Base-by-base conservation (phyloP, 2,888 invertebrate genomes). In the Leptopilina drosophilae region DNA sequence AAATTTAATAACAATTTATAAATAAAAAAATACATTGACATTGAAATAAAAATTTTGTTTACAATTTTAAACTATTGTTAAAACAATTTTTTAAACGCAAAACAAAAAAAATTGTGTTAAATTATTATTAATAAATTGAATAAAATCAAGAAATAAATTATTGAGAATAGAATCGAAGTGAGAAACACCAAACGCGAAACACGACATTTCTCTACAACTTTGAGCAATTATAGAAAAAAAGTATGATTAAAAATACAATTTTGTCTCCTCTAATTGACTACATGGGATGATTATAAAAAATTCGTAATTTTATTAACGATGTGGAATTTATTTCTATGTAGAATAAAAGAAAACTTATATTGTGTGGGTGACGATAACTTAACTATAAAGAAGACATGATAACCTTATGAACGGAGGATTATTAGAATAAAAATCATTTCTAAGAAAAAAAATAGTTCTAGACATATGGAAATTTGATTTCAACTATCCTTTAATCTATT, bases 321-420 rank as follows among this genome's bases (percentile, higher is more conserved):
- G 15, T 53, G 33, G 33, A 73, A 56, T 56, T 33, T n/a, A 42
- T 42, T 64, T 76, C 64, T 76, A 49, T 49, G 11, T 11, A 84
- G 82, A 83, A 80, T 11, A 67, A 56, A 14, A 26, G 59, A 4
- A 49, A 4, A 49, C 49, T 7, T 42, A 42, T 42, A 49, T 42
- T 49, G 59, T 65, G 20, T 15, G 46, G 62, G 64, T 14, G 73
- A n/a, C 33, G 73, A 73, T 73, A 73, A 73, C 53, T 56, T 7
- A 56, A 4, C 3, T 56, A 14, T 53, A 73, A 73, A 56, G 73
- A 73, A 73, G 73, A n/a, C 53, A 26, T 40, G 73, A 73, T 73
- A 73, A 73, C 73, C 73, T 73, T 56, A 49, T 73, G 73, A 56
- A 56, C 56, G 56, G 73, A 53, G 73, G 26, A 73, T 33, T 26